A percentile compares a stretch with the other conserved stretches of the same genome.
Conservation (phyloP, 2,888 invertebrate genomes). For the Buathra laborator region DNA sequence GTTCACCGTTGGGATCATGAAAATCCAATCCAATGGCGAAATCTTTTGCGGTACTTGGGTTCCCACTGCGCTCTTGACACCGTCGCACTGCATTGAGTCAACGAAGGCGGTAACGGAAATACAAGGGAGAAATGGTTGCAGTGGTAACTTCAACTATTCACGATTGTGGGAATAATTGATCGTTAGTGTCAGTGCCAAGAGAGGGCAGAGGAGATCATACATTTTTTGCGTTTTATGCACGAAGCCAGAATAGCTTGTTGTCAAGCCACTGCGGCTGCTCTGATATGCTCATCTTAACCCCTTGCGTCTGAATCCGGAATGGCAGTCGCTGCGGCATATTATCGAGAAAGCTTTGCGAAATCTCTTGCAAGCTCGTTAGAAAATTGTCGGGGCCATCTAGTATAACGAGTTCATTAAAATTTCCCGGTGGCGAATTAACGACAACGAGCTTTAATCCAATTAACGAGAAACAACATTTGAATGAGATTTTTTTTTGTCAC, state of each 20-base stretch:
- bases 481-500: too few relatives aligned
- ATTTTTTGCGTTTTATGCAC: constrained; percentile 26
- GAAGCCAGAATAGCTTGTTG: constrained; percentile 23
- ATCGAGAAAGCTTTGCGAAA: constrained; percentile 23
- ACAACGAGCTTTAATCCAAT: constrained; percentile 16
- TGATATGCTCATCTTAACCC: not conserved
- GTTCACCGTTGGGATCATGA: constrained; percentile 34
- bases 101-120: not conserved
- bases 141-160: constrained; percentile 55
- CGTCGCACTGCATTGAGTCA: not conserved
- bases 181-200: constrained; percentile 15
- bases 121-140: constrained; percentile 12
- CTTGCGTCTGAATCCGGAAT: not conserved
- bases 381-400: not conserved
- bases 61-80: constrained; percentile 14
- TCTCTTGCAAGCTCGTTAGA: constrained; percentile 32
- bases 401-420: constrained; percentile 54
- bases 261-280: not conserved
- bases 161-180: constrained; percentile 59
- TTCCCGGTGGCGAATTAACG: constrained; percentile 17
- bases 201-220: constrained; percentile 14
- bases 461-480: not conserved
- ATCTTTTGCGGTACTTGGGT: constrained; percentile 32
- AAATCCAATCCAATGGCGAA: constrained; percentile 48
- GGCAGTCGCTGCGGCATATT: constrained; percentile 7